These are phyloP conservation scores for Staurois parvus DNA, from an alignment of 2,797 vertebrate species.

Conservation along the genomic window DNA sequence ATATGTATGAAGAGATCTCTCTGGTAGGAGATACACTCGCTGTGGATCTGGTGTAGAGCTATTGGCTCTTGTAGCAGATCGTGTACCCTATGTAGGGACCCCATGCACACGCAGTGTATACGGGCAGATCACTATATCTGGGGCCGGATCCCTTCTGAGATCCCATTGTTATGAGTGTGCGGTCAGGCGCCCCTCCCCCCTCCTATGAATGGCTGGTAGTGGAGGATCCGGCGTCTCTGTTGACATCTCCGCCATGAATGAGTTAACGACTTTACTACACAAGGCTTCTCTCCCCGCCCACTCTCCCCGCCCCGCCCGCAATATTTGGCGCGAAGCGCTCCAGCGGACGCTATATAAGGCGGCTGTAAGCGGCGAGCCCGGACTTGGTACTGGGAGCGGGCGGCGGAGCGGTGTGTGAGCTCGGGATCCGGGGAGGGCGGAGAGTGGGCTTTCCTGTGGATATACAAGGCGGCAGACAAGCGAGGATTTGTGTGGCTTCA, in stretches of 20 bases:
- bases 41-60: too few relatives aligned
- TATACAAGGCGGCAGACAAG: not conserved
- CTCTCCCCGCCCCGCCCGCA: too few relatives aligned
- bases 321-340: conserved; percentile 17
- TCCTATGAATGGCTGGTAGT: too few relatives aligned
- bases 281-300: not conserved
- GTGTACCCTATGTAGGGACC: too few relatives aligned
- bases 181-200: too few relatives aligned
- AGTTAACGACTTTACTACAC: not conserved
- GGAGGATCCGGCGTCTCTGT: not conserved
- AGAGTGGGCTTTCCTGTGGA: not conserved
- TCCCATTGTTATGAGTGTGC: too few relatives aligned
- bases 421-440: conserved; percentile 22
- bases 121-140: too few relatives aligned
- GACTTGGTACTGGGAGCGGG: conserved; percentile 17
- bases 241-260: not conserved
- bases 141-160: too few relatives aligned
- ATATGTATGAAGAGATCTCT: too few relatives aligned
- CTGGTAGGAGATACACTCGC: too few relatives aligned
- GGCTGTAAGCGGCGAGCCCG: not conserved
- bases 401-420: not conserved
- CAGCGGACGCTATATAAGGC: not conserved
- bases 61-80: too few relatives aligned
- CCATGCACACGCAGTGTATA: too few relatives aligned
- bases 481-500: not conserved